Conservation (phyloP, 2,888 invertebrate species). For the Drosophila phalerata region DNA sequence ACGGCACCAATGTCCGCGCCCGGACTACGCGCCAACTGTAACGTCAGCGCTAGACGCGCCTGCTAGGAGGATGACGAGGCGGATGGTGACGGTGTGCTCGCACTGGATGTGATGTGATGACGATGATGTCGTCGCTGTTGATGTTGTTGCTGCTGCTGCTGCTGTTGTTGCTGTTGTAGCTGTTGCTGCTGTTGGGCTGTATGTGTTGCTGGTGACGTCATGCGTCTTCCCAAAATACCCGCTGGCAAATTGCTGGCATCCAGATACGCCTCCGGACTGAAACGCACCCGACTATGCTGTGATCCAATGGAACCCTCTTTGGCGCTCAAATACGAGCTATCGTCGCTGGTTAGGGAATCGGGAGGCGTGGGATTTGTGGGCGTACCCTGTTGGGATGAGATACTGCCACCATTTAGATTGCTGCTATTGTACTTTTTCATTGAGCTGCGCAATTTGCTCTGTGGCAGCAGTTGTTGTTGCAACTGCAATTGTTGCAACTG, state of each 20-base stretch:
- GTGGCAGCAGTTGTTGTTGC: conserved; percentile 19
- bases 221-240: conserved; percentile 40
- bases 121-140: conserved; percentile 52
- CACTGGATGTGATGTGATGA: conserved; percentile 60
- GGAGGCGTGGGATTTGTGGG: conserved; percentile 95
- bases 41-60: conserved; percentile 76
- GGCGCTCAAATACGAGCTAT: conserved; percentile 95
- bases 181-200: conserved; percentile 39
- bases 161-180: conserved; percentile 37
- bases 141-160: conserved; percentile 31
- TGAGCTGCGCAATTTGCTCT: conserved; percentile 90
- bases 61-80: conserved; percentile 85
- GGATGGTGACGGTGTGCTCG: conserved; percentile 74
- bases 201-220: conserved; percentile 55
- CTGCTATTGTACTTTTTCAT: conserved; percentile 89
- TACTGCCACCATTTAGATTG: conserved; percentile 67
- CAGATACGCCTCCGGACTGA: conserved; percentile 91
- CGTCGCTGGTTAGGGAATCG: conserved; percentile 94
- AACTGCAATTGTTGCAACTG: conserved; percentile 11
- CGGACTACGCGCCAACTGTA: conserved; percentile 82
- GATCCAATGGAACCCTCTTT: conserved; percentile 90
- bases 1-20: conserved; percentile 74
- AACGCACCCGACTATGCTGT: conserved; percentile 90
- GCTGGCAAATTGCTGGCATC: conserved; percentile 85
- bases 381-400: conserved; percentile 86